Evolutionary conservation across 1,140 invertebrate species (phyloP), one percentile per base, ranked within the genome.

Genomic region (Gryon sp.): DNA sequence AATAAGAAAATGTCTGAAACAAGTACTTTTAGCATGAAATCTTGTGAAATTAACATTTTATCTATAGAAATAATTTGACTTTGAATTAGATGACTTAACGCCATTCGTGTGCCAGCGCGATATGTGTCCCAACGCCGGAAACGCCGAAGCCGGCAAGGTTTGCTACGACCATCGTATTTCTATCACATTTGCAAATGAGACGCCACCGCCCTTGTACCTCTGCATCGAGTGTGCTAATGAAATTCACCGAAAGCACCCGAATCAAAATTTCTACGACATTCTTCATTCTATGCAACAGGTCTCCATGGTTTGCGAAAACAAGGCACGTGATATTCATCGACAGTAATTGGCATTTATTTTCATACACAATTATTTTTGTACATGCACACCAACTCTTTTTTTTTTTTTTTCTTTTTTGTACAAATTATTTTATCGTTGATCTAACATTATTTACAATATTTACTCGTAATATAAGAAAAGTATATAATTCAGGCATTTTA

Each of bases 201-300:
- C 93, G 57, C 96, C 98, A 0, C 98, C 98, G 7, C 98, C 98
- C 0, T 90, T 99, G 3, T 98, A 98, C 85, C 90, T 99, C 0
- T 99, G 98, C 85, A 96, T 98, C 78, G 97, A 98, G 85, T 99
- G 98, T 89, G 95, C 96, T 22, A 97, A 98, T 84, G 93, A 96
- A 86, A 95, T 99, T 73, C 94, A 93, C 83, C 91, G 94, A 26
- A 94, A 93, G 85, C 94, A 93, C 88, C 93, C 92, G 8, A 94
- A 96, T 86, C 94, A 97, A 84, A 92, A 96, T 80, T 96, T 95
- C 85, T 93, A 95, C 80, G 97, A 98, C 86, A 95, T 99, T 77
- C 90, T 98, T 41, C 95, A 97, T 87, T 98, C 97, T 0, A 97
- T 97, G 92, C 95, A 96, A 83, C 95, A 97, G 90, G 95, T 97